Conservation (phyloP, 2,797 vertebrate genomes). For the Telmatherina bonti region DNA sequence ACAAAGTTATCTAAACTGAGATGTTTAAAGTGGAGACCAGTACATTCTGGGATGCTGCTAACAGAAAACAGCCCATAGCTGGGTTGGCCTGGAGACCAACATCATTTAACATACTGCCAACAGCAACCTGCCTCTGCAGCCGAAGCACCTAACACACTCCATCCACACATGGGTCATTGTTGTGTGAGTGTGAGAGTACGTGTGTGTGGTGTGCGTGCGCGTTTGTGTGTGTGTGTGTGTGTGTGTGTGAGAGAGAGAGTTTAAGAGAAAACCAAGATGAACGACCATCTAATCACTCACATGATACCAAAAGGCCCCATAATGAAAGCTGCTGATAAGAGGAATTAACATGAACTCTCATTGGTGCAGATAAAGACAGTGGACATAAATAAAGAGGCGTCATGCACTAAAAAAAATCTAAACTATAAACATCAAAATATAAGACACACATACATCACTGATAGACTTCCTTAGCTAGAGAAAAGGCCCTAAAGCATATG, state of each 20-base stretch:
- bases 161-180: constrained; percentile 68
- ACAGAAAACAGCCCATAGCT: constrained; percentile 35
- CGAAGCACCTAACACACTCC: constrained; percentile 53
- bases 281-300: constrained; percentile 73
- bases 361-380: constrained; percentile 65
- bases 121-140: constrained; percentile 58
- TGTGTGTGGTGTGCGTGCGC: neutral
- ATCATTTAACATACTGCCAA: constrained; percentile 75
- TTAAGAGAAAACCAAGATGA: constrained; percentile 57
- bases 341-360: constrained; percentile 77
- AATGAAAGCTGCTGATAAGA: constrained; percentile 73
- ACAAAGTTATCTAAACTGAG: constrained; percentile 30
- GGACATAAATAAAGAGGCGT: constrained; percentile 69
- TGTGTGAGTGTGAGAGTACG: no score
- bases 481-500: constrained; percentile 71
- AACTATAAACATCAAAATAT: constrained; percentile 69
- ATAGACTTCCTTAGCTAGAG: constrained; percentile 43
- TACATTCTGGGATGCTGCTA: constrained; percentile 30
- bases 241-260: neutral
- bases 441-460: constrained; percentile 52
- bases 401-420: constrained; percentile 58
- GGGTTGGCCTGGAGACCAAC: constrained; percentile 51
- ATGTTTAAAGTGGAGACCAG: constrained; percentile 44
- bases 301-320: constrained; percentile 65
- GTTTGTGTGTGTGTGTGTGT: constrained; percentile 21